phyloP scores from a whole-genome alignment of 2,113 vertebrate genomes.

The Sorex araneus region DNA sequence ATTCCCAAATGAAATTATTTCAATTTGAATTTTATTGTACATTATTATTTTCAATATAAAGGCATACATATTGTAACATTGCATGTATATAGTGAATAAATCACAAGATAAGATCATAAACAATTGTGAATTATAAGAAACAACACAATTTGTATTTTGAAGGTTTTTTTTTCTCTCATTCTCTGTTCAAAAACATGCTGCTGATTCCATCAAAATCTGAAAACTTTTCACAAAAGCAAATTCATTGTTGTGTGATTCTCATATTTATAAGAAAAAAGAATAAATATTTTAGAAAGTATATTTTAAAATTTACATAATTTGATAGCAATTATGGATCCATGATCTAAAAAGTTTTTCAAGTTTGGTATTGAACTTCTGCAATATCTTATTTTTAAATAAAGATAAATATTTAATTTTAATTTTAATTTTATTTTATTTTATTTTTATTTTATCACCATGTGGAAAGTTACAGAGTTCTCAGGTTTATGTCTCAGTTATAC shows the following conservation, averaged over 20 bases:
- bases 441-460: no score
- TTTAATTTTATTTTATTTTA: no score
- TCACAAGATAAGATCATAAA: no score
- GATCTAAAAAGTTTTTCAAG: neutral
- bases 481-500: no score
- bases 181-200: neutral
- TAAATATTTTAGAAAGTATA: neutral
- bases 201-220: neutral
- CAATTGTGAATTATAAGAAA: neutral
- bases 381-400: neutral
- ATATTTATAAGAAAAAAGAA: constrained; percentile 7
- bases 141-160: constrained; percentile 24
- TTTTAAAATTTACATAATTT: neutral
- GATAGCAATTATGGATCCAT: neutral
- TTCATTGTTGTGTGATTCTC: neutral
- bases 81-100: constrained; percentile 57
- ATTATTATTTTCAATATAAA: constrained; percentile 66
- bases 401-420: neutral
- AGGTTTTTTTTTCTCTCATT: neutral
- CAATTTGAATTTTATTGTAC: neutral
- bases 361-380: neutral
- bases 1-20: constrained; percentile 66
- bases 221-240: neutral
- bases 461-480: no score
- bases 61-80: neutral